A percentile compares a stretch with the other conserved stretches of the same genome.
Evolutionary conservation across 2,888 invertebrate species (phyloP).

Genomic region (Erebia ligea): DNA sequence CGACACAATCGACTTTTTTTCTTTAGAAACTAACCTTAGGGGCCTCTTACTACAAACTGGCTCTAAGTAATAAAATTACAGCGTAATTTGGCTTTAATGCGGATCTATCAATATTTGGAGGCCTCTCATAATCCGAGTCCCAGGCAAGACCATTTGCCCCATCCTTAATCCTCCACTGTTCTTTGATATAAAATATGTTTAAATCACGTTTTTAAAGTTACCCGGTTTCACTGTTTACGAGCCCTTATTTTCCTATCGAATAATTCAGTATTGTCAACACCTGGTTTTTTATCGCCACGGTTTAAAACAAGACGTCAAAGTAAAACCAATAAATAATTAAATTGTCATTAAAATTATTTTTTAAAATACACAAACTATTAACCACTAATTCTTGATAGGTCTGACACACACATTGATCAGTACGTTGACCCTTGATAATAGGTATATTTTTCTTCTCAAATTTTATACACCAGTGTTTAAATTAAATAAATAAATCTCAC

Average conservation of each 20-base stretch:
- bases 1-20: too few species aligned
- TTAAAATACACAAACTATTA: neutral
- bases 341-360: neutral
- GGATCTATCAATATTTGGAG: too few species aligned
- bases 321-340: neutral
- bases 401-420: neutral
- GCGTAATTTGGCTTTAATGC: too few species aligned
- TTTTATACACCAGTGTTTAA: neutral
- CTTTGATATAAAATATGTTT: too few species aligned
- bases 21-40: too few species aligned
- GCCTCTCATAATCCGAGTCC: too few species aligned
- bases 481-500: slow-evolving; percentile 1
- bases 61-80: too few species aligned
- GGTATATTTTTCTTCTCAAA: neutral
- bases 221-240: too few species aligned
- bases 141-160: too few species aligned
- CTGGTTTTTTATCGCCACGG: neutral
- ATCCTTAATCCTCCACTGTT: too few species aligned
- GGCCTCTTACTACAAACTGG: too few species aligned
- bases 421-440: neutral
- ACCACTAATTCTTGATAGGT: neutral
- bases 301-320: neutral
- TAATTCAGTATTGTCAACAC: neutral
- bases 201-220: too few species aligned
- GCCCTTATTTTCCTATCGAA: neutral